A percentile compares a stretch with the other conserved stretches of the same genome.
Evolutionary conservation across 1,140 invertebrate species (phyloP).

Genomic region (Odontomachus brunneus): DNA sequence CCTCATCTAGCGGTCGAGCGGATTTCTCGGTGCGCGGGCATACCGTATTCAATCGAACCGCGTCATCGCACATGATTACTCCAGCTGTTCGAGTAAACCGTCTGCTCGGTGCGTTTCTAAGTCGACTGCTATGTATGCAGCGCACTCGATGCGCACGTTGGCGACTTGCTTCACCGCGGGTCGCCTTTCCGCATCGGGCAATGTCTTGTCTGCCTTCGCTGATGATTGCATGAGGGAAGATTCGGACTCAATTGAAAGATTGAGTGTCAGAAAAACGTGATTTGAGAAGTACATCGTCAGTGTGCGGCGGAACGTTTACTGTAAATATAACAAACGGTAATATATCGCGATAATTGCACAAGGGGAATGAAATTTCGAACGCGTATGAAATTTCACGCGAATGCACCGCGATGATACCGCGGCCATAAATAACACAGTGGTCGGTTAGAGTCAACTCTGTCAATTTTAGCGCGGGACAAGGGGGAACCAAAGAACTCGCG

Average conservation of each 20-base stretch:
- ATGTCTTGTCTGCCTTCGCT: constrained; percentile 28
- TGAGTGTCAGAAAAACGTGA: constrained; percentile 7
- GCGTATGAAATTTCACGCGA: too few species aligned
- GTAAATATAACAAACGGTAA: too few species aligned
- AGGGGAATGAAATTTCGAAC: too few species aligned
- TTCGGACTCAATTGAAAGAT: not conserved
- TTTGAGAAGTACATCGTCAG: not conserved
- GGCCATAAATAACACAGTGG: constrained; percentile 1
- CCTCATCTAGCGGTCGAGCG: not conserved
- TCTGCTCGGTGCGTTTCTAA: constrained; percentile 62
- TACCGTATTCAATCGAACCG: constrained; percentile 76
- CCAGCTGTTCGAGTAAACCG: constrained; percentile 73
- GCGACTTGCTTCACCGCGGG: constrained; percentile 19
- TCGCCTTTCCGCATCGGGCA: constrained; percentile 20
- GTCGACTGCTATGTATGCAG: constrained; percentile 12
- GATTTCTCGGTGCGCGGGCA: constrained; percentile 51
- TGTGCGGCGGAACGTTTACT: too few species aligned
- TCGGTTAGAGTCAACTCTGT: not conserved
- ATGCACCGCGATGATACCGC: too few species aligned
- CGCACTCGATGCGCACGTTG: constrained; percentile 1
- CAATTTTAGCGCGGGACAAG: not conserved
- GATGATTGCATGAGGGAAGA: not conserved
- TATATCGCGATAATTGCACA: too few species aligned
- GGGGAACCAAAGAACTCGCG: not conserved
- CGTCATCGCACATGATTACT: constrained; percentile 79